These are phyloP conservation scores for Mormyrus lacerda DNA, from an alignment of 2,113 vertebrate species.

Conservation along the genomic window DNA sequence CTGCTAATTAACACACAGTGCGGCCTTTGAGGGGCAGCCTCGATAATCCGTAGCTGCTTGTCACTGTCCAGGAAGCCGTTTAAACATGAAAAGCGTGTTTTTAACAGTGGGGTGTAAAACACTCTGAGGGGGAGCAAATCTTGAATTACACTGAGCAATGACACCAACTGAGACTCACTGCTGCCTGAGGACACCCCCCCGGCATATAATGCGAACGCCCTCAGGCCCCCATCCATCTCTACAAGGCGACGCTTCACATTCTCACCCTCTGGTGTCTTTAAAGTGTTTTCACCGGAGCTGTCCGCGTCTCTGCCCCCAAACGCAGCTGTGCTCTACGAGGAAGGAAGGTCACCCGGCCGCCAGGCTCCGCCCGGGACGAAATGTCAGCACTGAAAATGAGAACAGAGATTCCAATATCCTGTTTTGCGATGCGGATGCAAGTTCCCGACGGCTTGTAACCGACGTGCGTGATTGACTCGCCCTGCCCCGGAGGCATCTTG, in stretches of 20 bases:
- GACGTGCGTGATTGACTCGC: background rate
- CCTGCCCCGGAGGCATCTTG: background rate
- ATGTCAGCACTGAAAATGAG: background rate
- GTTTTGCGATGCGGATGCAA: background rate
- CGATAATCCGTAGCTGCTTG: background rate
- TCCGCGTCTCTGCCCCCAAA: background rate
- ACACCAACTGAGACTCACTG: background rate
- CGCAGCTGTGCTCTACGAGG: background rate
- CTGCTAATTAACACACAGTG: background rate
- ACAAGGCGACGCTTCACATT: background rate
- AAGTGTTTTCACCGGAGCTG: background rate
- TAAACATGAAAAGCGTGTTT: background rate
- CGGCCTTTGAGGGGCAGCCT: background rate
- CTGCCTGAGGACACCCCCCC: background rate
- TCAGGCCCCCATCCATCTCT: background rate
- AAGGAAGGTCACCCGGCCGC: background rate
- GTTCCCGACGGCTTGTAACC: background rate
- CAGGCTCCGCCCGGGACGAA: background rate
- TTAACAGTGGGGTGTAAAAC: background rate
- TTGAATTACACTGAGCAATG: background rate
- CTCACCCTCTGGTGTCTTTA: background rate
- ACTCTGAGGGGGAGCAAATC: background rate
- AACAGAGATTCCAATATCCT: background rate
- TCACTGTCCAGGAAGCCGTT: background rate
- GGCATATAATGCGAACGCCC: background rate